phyloP scores from a whole-genome alignment of 2,888 invertebrate species.

The Cetonia aurata region DNA sequence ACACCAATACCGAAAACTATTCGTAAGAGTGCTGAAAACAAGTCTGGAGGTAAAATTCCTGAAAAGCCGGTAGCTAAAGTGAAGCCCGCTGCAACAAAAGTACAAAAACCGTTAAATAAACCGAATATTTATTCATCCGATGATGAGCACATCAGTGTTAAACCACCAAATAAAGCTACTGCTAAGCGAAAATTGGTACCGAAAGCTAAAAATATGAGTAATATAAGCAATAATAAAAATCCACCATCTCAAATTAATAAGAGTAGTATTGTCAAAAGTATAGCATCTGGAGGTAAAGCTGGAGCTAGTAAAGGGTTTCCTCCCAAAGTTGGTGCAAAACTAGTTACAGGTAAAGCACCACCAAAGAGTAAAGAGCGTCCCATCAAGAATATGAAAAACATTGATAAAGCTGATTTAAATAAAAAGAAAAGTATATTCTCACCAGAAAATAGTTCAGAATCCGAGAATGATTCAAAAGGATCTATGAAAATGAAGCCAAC shows the following conservation, averaged over 20 bases:
- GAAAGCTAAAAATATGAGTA: slow-evolving; percentile 26
- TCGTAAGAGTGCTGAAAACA: slow-evolving; percentile 60
- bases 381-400: slow-evolving; percentile 24
- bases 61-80: slow-evolving; percentile 52
- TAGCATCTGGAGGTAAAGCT: slow-evolving; percentile 12
- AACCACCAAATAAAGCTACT: slow-evolving; percentile 47
- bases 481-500: slow-evolving; percentile 63
- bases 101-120: slow-evolving; percentile 43
- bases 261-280: not conserved
- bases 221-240: slow-evolving; percentile 11
- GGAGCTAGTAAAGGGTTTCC: slow-evolving; percentile 19
- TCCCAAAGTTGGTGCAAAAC: slow-evolving; percentile 8
- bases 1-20: slow-evolving; percentile 60
- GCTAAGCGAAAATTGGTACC: slow-evolving; percentile 30
- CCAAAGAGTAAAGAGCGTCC: slow-evolving; percentile 44
- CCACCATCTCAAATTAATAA: slow-evolving; percentile 11
- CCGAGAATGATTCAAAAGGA: slow-evolving; percentile 67
- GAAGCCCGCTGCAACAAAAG: slow-evolving; percentile 48
- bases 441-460: slow-evolving; percentile 82
- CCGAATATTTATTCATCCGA: slow-evolving; percentile 43
- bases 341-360: slow-evolving; percentile 47
- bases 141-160: slow-evolving; percentile 50
- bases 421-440: slow-evolving; percentile 87
- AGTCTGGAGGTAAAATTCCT: slow-evolving; percentile 48
- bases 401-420: slow-evolving; percentile 56